Percentiles rank a stretch among this genome's conserved stretches.
Conservation (phyloP, 2,113 vertebrate species). For the Atherinomorus stipes region DNA sequence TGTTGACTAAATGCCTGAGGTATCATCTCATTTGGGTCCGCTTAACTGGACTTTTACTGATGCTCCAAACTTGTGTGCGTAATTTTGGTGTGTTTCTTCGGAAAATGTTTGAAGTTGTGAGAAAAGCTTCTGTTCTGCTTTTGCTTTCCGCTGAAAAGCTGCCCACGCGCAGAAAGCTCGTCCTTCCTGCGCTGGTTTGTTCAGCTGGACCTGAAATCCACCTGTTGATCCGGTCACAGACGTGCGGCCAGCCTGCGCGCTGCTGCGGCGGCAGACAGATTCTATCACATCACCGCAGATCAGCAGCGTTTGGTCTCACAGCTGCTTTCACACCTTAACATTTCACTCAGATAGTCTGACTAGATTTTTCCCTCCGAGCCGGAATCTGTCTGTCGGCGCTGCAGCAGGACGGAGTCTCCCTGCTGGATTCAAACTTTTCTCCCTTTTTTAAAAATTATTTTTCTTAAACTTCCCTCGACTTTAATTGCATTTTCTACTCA, state of each 20-base stretch:
- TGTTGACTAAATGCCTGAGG: not conserved
- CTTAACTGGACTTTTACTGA: not conserved
- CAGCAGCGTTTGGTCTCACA: not conserved
- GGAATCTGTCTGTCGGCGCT: not conserved
- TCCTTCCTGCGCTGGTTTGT: not conserved
- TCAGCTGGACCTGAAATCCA: slow-evolving; percentile 45
- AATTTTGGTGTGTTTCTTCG: not conserved
- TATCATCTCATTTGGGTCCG: not conserved
- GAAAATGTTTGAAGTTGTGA: not conserved
- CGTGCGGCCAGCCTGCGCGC: slow-evolving; percentile 51
- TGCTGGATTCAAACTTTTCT: not conserved
- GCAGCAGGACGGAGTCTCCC: not conserved
- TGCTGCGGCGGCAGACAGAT: no score
- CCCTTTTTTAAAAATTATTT: no score
- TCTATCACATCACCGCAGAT: not conserved
- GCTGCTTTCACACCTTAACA: slow-evolving; percentile 24
- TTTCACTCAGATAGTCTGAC: slow-evolving; percentile 33
- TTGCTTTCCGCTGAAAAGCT: not conserved
- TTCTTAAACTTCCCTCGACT: no score
- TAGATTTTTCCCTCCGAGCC: slow-evolving; percentile 7
- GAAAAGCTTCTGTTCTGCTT: no score
- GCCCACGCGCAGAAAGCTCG: not conserved
- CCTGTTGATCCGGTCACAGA: slow-evolving; percentile 65
- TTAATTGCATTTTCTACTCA: not conserved
- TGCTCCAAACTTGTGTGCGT: not conserved